Conservation (phyloP, 2,113 vertebrate species). For the Prunella fulvescens region DNA sequence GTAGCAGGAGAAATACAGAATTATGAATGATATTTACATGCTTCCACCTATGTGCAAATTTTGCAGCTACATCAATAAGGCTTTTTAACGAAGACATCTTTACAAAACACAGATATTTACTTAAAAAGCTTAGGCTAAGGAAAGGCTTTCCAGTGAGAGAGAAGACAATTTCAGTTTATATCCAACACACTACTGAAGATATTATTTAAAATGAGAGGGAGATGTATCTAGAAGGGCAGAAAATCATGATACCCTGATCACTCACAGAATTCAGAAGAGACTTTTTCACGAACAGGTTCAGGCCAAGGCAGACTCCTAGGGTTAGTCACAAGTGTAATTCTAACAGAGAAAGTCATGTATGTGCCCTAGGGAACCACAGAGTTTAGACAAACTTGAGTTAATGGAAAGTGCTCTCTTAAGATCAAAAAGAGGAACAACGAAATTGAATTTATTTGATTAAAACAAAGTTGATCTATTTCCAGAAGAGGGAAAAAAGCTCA, state of each 20-base stretch:
- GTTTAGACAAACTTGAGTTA: background rate
- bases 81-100: background rate
- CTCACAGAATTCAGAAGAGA: background rate
- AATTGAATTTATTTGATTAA: conserved; percentile 56
- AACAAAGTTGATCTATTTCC: conserved; percentile 36
- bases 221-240: background rate
- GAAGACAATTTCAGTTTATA: background rate
- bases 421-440: background rate
- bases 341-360: background rate
- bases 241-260: background rate
- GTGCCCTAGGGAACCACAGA: background rate
- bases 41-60: background rate
- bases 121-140: background rate
- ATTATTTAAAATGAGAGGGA: background rate
- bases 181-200: background rate
- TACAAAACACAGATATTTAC: background rate
- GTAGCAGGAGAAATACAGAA: background rate
- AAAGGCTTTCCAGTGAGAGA: background rate
- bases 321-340: background rate
- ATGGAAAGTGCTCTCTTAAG: background rate
- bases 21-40: background rate
- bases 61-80: background rate
- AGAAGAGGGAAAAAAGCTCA: background rate
- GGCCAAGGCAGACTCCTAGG: background rate
- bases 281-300: background rate